Percentiles rank a stretch among this genome's conserved stretches.
Conservation (phyloP, 2,888 invertebrate genomes). For the Disparrhopalites patrizii region DNA sequence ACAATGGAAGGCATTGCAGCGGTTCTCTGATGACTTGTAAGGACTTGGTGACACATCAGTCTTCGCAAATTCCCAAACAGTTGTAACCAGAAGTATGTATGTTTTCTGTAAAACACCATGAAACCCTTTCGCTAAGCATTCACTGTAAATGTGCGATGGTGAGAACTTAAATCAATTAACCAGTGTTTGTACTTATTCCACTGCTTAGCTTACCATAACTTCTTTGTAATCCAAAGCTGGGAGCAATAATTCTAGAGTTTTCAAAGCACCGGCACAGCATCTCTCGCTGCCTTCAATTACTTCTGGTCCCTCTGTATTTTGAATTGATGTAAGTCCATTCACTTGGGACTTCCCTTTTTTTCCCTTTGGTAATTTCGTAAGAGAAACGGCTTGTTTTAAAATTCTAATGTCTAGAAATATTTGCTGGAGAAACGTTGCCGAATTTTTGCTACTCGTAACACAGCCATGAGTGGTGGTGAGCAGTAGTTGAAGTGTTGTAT, state of each 20-base stretch:
- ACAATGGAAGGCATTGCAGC: neutral
- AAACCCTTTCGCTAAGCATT: too few species aligned
- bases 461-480: conserved; percentile 29
- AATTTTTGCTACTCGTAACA: conserved; percentile 23
- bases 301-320: neutral
- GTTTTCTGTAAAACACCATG: neutral
- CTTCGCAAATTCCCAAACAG: conserved; percentile 1
- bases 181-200: neutral
- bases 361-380: neutral
- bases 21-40: conserved; percentile 2
- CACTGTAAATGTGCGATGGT: too few species aligned
- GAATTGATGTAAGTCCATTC: neutral
- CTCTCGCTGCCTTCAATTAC: neutral
- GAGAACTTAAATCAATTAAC: neutral
- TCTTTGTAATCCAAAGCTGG: conserved; percentile 1
- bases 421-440: neutral
- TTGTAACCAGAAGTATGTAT: conserved; percentile 6
- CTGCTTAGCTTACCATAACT: neutral
- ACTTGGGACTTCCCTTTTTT: neutral
- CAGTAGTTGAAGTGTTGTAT: conserved; percentile 17
- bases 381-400: neutral
- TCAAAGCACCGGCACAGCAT: conserved; percentile 19
- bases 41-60: conserved; percentile 13
- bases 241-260: conserved; percentile 15
- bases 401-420: conserved; percentile 11